Conservation (phyloP, 2,797 vertebrate species). For the Schizopygopsis malacanthus region DNA sequence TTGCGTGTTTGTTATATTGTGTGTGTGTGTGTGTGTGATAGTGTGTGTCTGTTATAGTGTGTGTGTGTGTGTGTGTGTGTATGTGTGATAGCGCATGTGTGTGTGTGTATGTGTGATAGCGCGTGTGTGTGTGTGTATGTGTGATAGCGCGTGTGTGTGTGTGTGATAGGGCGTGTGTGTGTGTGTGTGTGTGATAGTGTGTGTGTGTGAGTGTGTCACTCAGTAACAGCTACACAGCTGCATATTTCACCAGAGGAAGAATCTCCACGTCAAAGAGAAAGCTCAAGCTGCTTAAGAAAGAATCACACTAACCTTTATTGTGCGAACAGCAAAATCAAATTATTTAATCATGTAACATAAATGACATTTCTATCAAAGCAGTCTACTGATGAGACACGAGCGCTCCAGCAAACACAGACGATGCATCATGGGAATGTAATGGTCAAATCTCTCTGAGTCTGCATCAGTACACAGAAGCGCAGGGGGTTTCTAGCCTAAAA, state of each 20-base stretch:
- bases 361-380: neutral
- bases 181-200: too few relatives aligned
- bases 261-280: neutral
- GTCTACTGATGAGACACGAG: neutral
- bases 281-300: neutral
- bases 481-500: slow-evolving; percentile 2
- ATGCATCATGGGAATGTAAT: neutral
- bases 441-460: neutral
- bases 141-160: too few relatives aligned
- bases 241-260: neutral
- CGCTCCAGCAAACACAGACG: neutral
- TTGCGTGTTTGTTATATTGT: too few relatives aligned
- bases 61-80: neutral
- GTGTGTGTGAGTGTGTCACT: too few relatives aligned
- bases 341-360: neutral
- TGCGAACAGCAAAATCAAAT: neutral
- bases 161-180: too few relatives aligned
- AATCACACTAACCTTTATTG: neutral
- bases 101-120: too few relatives aligned
- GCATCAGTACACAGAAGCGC: neutral
- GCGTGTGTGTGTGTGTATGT: too few relatives aligned
- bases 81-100: too few relatives aligned
- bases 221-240: neutral
- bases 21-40: too few relatives aligned
- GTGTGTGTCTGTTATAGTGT: too few relatives aligned